Evolutionary conservation across 1,140 invertebrate genomes (phyloP).

Genomic region (Calosoma granatense): DNA sequence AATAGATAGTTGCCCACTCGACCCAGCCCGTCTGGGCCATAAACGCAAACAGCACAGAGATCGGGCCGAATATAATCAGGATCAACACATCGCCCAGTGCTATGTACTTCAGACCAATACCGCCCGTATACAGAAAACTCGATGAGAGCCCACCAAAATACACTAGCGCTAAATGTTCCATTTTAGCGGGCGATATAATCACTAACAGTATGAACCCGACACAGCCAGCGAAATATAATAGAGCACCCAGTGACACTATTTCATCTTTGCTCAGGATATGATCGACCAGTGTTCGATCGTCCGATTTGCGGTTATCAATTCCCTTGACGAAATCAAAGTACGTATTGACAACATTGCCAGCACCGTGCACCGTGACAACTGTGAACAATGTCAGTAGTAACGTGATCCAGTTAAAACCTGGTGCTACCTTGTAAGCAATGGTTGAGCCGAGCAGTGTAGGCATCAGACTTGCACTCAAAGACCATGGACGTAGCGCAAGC

Average conservation of each 20-base stretch:
- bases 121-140: conserved; percentile 87
- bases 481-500: conserved; percentile 82
- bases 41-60: conserved; percentile 89
- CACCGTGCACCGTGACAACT: conserved; percentile 83
- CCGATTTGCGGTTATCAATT: conserved; percentile 83
- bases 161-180: conserved; percentile 87
- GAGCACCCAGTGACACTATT: conserved; percentile 75
- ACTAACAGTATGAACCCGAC: conserved; percentile 76
- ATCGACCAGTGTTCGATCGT: conserved; percentile 88
- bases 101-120: conserved; percentile 90
- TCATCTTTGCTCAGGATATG: conserved; percentile 76
- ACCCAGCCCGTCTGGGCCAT: conserved; percentile 81
- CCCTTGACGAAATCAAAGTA: conserved; percentile 92
- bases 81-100: conserved; percentile 85
- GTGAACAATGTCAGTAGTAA: conserved; percentile 74
- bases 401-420: conserved; percentile 65
- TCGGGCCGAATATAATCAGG: conserved; percentile 86
- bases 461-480: conserved; percentile 79
- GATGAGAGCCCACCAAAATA: conserved; percentile 94
- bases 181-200: conserved; percentile 73
- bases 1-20: conserved; percentile 79
- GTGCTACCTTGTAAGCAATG: conserved; percentile 67
- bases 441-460: conserved; percentile 81
- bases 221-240: conserved; percentile 80
- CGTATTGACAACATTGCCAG: conserved; percentile 94